These are phyloP conservation scores for Trilocha varians DNA, from an alignment of 2,888 invertebrate species.

Conservation along the genomic window DNA sequence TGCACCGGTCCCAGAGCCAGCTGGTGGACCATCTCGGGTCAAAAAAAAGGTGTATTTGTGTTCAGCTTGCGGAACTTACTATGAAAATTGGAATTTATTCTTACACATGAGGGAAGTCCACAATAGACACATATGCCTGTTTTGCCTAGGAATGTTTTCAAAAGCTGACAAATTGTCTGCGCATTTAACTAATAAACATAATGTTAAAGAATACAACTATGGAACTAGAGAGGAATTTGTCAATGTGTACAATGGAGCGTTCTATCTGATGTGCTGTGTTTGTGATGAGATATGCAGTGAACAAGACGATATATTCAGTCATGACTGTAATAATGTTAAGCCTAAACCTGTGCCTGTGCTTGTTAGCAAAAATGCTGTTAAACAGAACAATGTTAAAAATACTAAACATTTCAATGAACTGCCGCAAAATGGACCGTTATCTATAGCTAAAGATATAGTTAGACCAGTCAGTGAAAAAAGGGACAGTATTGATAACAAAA, in stretches of 20 bases:
- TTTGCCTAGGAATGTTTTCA: conserved; percentile 87
- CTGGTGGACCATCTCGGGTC: conserved; percentile 70
- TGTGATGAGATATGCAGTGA: conserved; percentile 86
- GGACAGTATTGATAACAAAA: conserved; percentile 36
- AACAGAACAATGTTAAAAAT: conserved; percentile 44
- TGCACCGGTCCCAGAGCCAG: conserved; percentile 43
- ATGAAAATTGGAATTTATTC: conserved; percentile 90
- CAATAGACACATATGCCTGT: conserved; percentile 85
- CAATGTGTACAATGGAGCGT: conserved; percentile 76
- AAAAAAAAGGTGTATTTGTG: conserved; percentile 87
- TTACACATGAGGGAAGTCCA: conserved; percentile 88
- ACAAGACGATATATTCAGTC: conserved; percentile 82
- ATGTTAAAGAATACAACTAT: conserved; percentile 80
- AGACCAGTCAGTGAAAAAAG: conserved; percentile 40
- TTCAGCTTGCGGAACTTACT: conserved; percentile 86
- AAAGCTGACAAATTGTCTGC: conserved; percentile 84
- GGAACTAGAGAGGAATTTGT: conserved; percentile 79
- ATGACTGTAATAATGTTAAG: conserved; percentile 76
- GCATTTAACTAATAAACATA: conserved; percentile 85
- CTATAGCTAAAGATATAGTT: conserved; percentile 28
- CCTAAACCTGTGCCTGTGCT: conserved; percentile 66
- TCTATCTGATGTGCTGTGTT: conserved; percentile 85
- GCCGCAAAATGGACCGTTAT: conserved; percentile 40
- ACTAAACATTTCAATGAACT: conserved; percentile 37
- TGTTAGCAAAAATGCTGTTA: conserved; percentile 56